Conservation (phyloP, 1,140 invertebrate genomes). For the Drosophila nikananu region DNA sequence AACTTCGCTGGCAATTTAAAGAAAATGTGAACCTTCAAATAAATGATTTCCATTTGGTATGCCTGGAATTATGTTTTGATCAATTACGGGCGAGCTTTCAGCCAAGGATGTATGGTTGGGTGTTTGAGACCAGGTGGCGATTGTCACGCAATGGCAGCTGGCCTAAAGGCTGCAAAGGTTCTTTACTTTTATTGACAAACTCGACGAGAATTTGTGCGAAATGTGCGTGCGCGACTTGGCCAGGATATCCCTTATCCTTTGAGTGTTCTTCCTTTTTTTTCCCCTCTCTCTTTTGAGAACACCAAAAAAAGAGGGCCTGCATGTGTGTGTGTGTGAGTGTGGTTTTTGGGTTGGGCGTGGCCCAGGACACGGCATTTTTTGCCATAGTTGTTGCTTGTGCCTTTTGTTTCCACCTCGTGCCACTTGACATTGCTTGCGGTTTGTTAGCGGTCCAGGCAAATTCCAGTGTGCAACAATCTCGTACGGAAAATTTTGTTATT, state of each 20-base stretch:
- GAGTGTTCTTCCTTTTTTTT: conserved; percentile 53
- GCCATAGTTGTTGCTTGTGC: too few relatives aligned
- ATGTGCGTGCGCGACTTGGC: conserved; percentile 69
- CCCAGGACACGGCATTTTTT: too few relatives aligned
- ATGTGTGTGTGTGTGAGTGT: too few relatives aligned
- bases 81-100: conserved; percentile 7
- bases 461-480: too few relatives aligned
- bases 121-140: conserved; percentile 58
- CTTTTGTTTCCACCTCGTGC: too few relatives aligned
- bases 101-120: not conserved
- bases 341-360: too few relatives aligned
- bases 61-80: conserved; percentile 36
- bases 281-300: conserved; percentile 3
- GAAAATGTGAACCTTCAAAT: not conserved
- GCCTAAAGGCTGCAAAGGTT: conserved; percentile 62
- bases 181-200: conserved; percentile 78
- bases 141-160: conserved; percentile 70
- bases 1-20: not conserved
- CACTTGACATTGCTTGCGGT: too few relatives aligned
- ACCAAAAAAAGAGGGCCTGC: conserved; percentile 51
- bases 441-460: too few relatives aligned
- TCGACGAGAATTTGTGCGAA: conserved; percentile 72
- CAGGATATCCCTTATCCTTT: conserved; percentile 71
- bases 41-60: conserved; percentile 32
- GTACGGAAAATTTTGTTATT: too few relatives aligned